These are phyloP conservation scores for Herminia tarsipennalis DNA, from an alignment of 2,888 invertebrate species.

Conservation along the genomic window DNA sequence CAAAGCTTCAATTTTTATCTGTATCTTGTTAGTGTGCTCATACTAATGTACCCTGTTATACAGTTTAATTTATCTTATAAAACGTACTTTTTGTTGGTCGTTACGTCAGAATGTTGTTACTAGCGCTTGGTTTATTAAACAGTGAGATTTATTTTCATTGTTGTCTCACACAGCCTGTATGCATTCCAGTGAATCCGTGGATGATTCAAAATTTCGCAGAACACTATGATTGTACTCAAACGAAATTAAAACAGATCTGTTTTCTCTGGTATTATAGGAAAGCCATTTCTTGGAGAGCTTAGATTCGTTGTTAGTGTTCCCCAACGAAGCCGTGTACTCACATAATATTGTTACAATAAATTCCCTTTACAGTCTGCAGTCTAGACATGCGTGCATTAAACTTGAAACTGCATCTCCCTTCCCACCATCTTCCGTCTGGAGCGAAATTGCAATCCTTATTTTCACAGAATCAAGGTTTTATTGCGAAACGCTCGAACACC, in stretches of 20 bases:
- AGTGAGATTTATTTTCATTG: constrained; percentile 32
- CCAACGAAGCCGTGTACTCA: constrained; percentile 19
- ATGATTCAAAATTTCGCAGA: constrained; percentile 30
- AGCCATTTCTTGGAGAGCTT: background rate
- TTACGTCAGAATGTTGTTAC: constrained; percentile 18
- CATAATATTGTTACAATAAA: constrained; percentile 40
- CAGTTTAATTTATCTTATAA: constrained; percentile 12
- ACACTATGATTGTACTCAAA: constrained; percentile 16
- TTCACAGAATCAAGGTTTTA: constrained; percentile 24
- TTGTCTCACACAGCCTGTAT: constrained; percentile 28
- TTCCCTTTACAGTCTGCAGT: constrained; percentile 38
- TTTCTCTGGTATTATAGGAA: background rate
- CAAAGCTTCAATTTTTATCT: background rate
- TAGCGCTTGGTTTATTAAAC: constrained; percentile 21
- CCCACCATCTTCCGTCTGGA: constrained; percentile 31
- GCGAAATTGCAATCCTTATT: constrained; percentile 35
- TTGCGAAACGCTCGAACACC: constrained; percentile 20
- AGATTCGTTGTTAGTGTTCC: constrained; percentile 2
- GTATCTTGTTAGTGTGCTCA: constrained; percentile 9
- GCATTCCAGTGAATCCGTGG: constrained; percentile 18
- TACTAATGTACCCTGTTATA: constrained; percentile 9
- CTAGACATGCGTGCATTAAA: constrained; percentile 65
- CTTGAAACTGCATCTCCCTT: constrained; percentile 35
- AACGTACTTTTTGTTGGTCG: constrained; percentile 17
- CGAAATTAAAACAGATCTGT: background rate